Conservation (phyloP, 2,888 invertebrate species). For the Apoda limacodes region DNA sequence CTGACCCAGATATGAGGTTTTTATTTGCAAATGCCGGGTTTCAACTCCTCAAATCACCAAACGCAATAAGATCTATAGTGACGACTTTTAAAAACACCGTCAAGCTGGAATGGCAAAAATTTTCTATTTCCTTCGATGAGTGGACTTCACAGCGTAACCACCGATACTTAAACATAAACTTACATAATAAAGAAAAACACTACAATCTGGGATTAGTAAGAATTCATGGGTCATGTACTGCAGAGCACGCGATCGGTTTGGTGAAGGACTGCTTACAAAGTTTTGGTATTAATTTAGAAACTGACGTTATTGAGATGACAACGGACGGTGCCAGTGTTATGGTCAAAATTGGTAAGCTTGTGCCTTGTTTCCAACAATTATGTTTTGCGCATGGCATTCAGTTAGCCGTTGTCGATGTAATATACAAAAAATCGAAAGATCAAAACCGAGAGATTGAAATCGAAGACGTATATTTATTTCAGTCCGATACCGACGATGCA, state of each 20-base stretch:
- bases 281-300: constrained; percentile 11
- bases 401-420: constrained; percentile 15
- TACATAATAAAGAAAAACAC: constrained; percentile 11
- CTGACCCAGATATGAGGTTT: constrained; percentile 7
- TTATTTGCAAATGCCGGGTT: constrained; percentile 9
- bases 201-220: constrained; percentile 17
- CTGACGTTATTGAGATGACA: constrained; percentile 15
- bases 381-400: constrained; percentile 17
- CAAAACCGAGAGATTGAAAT: constrained; percentile 8
- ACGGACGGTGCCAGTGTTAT: constrained; percentile 13
- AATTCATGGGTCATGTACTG: constrained; percentile 15
- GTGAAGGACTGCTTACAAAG: constrained; percentile 7
- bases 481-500: constrained; percentile 5
- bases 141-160: constrained; percentile 15
- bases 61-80: constrained; percentile 7
- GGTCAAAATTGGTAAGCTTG: constrained; percentile 12
- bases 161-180: constrained; percentile 11
- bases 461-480: too few relatives aligned
- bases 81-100: constrained; percentile 9
- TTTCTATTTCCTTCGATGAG: constrained; percentile 15
- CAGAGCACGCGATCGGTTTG: constrained; percentile 12
- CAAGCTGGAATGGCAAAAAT: constrained; percentile 12
- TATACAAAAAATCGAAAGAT: constrained; percentile 15
- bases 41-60: constrained; percentile 9
- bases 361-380: too few relatives aligned